Base-by-base conservation (phyloP, 2,888 invertebrate genomes). In the Campoplex nolae region DNA sequence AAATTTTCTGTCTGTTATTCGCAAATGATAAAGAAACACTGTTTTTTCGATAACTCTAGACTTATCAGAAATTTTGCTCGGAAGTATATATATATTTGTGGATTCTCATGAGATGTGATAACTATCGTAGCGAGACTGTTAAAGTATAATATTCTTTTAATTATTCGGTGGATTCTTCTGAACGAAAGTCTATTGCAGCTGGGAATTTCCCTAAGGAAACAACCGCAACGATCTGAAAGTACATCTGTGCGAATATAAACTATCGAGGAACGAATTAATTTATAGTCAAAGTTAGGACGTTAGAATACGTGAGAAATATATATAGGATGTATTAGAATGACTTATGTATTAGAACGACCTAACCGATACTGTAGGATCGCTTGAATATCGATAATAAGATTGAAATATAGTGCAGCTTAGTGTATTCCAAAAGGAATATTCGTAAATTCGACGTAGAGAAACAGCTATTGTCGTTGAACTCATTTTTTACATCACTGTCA, bases 241-340 rank as follows among this genome's bases (percentile, higher is more conserved):
- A 48, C 16, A 42, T 75, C 42, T 35, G 6, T 16, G 32, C 58
- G 13, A 54, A 28, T 35, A 68, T 54, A 35, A 35, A 51, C 73
- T 32, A n/a, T 54, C 11, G 45, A 70, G 48, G 48, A 79, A 80
- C 38, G 16, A 67, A 76, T 42, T 62, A 73, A 84, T 76, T 56
- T 51, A 80, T 76, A 48, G 71, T 42, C 65, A 9, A 58, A 86
- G 79, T 80, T 86, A 65, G 23, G 76, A 77, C 82, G 78, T 82
- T 82, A 35, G 73, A 77, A 77, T 67, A 51, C 56, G 56, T 38
- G 79, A 76, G 65, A 83, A 83, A 81, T 81, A 81, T 56, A 81
- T 81, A 81, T 56, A 23, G 23, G 23, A 23, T 73, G 73, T 16
- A 23, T 56, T 0, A 74, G 28, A 38, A 65, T 56, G 13, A 28